Evolutionary conservation across 2,113 vertebrate species (phyloP), one percentile per base, ranked within the genome.

Genomic region (Hoplias malabaricus): DNA sequence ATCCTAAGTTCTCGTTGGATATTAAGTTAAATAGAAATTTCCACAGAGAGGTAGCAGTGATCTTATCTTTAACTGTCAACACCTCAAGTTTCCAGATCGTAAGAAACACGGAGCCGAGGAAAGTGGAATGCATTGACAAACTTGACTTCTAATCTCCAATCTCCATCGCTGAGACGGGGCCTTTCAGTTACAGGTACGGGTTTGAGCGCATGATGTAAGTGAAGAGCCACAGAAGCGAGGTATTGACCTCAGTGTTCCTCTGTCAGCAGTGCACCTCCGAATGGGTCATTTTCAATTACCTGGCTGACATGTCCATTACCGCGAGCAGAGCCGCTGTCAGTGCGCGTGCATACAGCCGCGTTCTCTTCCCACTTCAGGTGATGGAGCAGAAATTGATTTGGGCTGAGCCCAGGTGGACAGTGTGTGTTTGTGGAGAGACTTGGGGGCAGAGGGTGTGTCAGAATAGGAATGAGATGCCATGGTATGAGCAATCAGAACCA

Each of bases 221-320:
- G 31, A 36, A 79, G 59, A 61, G 40, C 23, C 31, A 75, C 40
- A 25, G 50, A 66, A 50, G 16, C 19, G 29, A 29, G 14, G 13
- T 42, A 78, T 82, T 42, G 71, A 82, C 80, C 70, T 46, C 31
- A 2, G 31, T 5, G 3, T 14, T 43, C 53, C 53, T 7, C 54
- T 3, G 72, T 59, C 77, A 71, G 50, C 68, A 79, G 57, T 68
- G n/a, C 33, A 40, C 38, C 46, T 48, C 75, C 69, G 43, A 53
- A 78, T 29, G 43, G 75, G 75, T 82, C 67, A 75, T 50, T 82
- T 79, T 78, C 81, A 82, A 79, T 82, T 79, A 82, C 69, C 29
- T 31, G 66, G 71, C 56, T 78, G 76, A 65, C 76, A 53, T 70
- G 48, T 38, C 67, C 76, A 82, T 82, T 82, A 43, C 73, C 25